phyloP scores from a whole-genome alignment of 2,797 vertebrate species.

The Nasua narica region DNA sequence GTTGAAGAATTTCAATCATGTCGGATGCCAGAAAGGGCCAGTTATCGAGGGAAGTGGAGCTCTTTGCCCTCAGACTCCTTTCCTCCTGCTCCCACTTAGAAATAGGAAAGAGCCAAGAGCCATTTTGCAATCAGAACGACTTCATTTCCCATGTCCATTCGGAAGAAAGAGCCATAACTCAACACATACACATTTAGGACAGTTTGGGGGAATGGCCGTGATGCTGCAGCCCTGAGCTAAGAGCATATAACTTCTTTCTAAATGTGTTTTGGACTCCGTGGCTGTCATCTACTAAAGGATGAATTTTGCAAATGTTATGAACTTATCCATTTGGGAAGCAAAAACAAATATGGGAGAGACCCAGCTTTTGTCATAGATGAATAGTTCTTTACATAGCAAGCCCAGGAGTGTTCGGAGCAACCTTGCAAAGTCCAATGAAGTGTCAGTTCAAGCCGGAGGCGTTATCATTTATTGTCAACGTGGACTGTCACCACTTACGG shows the following conservation, averaged over 20 bases:
- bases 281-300: constrained; percentile 79
- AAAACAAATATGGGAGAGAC: constrained; percentile 81
- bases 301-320: constrained; percentile 79
- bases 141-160: constrained; percentile 54
- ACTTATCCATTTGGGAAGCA: constrained; percentile 80
- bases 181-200: constrained; percentile 45
- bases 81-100: constrained; percentile 43
- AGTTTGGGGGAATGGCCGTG: neutral
- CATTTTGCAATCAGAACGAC: constrained; percentile 67
- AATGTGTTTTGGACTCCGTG: constrained; percentile 55
- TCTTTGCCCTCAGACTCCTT: constrained; percentile 22
- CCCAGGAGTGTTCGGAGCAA: constrained; percentile 85
- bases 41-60: constrained; percentile 30
- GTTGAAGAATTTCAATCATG: constrained; percentile 66
- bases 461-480: constrained; percentile 85
- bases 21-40: neutral
- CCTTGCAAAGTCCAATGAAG: constrained; percentile 81
- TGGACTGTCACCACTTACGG: constrained; percentile 81
- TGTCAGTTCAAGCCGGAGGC: constrained; percentile 80
- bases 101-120: constrained; percentile 52
- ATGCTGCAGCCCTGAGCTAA: constrained; percentile 39
- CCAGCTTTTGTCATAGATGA: constrained; percentile 87
- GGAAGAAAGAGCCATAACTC: constrained; percentile 63
- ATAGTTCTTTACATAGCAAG: constrained; percentile 84
- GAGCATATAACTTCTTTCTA: constrained; percentile 72